phyloP scores from a whole-genome alignment of 2,797 vertebrate genomes.

The Thalassophryne amazonica region DNA sequence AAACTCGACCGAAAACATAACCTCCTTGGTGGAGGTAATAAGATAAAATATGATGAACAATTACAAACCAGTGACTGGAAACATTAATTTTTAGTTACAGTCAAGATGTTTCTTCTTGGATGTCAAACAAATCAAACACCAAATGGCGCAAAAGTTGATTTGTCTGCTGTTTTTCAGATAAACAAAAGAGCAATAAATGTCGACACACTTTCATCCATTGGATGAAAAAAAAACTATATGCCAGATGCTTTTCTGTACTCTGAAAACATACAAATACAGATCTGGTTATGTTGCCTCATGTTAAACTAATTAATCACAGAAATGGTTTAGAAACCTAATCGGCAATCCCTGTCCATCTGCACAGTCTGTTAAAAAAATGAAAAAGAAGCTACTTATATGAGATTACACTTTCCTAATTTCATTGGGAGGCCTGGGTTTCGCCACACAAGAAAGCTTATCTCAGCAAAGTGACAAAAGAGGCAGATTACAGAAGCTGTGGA shows the following conservation, averaged over 20 bases:
- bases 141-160: neutral
- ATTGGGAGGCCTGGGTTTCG: conserved; percentile 18
- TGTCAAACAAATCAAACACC: neutral
- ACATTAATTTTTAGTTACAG: too few relatives aligned
- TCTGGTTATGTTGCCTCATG: neutral
- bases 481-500: conserved; percentile 42
- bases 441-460: conserved; percentile 43
- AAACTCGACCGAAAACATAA: too few relatives aligned
- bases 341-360: conserved; percentile 10
- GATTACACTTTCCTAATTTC: conserved; percentile 49
- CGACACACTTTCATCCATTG: neutral
- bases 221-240: neutral
- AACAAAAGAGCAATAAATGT: neutral
- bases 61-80: too few relatives aligned
- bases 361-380: conserved; percentile 34
- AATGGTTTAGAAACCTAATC: conserved; percentile 42
- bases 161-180: conserved; percentile 1
- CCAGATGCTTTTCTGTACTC: neutral
- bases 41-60: too few relatives aligned
- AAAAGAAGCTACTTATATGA: conserved; percentile 43
- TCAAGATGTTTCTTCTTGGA: neutral
- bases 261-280: neutral
- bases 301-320: conserved; percentile 41
- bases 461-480: conserved; percentile 51
- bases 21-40: too few relatives aligned